Evolutionary conservation across 2,113 vertebrate genomes (phyloP), one percentile per base, ranked within the genome.

Genomic region (Struthidea cinerea): DNA sequence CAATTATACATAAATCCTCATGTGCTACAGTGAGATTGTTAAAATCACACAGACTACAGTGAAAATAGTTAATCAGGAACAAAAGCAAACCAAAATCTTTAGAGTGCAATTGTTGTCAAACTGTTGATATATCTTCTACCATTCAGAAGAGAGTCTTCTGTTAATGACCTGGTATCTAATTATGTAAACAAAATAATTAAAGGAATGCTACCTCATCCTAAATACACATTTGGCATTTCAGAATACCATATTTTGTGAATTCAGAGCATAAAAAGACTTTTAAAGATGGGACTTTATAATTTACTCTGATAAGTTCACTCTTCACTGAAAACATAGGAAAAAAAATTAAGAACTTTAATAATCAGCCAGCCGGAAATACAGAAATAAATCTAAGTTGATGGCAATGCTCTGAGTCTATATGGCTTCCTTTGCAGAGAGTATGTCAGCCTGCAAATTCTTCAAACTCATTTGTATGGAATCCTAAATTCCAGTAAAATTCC

Each of bases 381-480:
- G 85, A 95, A 96, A 96, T 85, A 94, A 93, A 76, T 67, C 50
- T 87, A 91, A 91, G 60, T 53, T 75, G 55, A 83, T 82, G 23
- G 24, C 53, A 65, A 15, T 33, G 27, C 19, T 95, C 55, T 90
- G 44, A 0, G 0, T 73, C 46, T 93, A 47, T 73, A 88, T n/a
- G 16, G 19, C n/a, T 95, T 92, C 47, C 65, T 93, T 84, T 84
- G 42, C 49, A 87, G 50, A 64, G 30, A 59, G 24, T 50, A 59
- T 87, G 24, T 83, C 75, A 78, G 75, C 35, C 67, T 91, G 42
- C 3, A 84, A 73, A 55, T 95, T 87, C 64, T 89, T 39, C 69
- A 87, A 78, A 82, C 61, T 93, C 88, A 79, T 91, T 95, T 93
- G 35, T 44, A 73, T 70, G 74, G 74, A 84, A 92, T 91, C 60